Base-by-base conservation (phyloP, 1,140 invertebrate species). In the Drosophila rufa region DNA sequence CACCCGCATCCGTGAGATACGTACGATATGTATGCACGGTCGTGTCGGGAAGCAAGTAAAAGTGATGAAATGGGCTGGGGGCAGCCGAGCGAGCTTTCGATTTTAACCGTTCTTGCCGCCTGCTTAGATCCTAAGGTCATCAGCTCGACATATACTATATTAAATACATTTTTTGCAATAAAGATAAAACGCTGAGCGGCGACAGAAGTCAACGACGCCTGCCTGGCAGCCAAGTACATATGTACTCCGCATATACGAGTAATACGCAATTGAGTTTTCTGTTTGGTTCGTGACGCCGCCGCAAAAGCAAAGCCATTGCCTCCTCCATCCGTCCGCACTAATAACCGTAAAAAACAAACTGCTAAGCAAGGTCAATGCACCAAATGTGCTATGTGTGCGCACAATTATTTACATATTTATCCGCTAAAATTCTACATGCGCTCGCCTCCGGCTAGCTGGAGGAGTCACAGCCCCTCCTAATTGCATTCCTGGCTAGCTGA, bases 311-410 rank as follows among this genome's bases (percentile, higher is more conserved):
- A 77, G 75, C 74, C 75, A 78, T 78, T 71, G 76, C 75, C 76
- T 70, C 75, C 75, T 56, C 75, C 77, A 59, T 43, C 55, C 68
- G 66, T 69, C 75, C 75, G 51, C 75, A 68, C 66, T 79, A 79
- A 79, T 79, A 77, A 77, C 67, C 73, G 74, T 77, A 78, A 78
- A 77, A 78, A 78, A 67, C 70, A 81, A 79, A 81, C 66, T 77
- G 75, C 70, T 82, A 62, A 83, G 70, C 60, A 74, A 78, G 64
- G 76, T 79, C 76, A 79, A 79, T 79, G 76, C 75, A 79, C 76
- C 75, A 74, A 74, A 73, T 74, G 70, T 74, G 38, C 69, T 71
- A 70, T 71, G 75, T 50, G 75, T 48, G 55, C 59, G 59, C 38
- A 42, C 64, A 42, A 51, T 66, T 68, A 59, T 60, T 48, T 74